Conservation (phyloP, 1,140 invertebrate species). For the Propsilocerus akamusi region DNA sequence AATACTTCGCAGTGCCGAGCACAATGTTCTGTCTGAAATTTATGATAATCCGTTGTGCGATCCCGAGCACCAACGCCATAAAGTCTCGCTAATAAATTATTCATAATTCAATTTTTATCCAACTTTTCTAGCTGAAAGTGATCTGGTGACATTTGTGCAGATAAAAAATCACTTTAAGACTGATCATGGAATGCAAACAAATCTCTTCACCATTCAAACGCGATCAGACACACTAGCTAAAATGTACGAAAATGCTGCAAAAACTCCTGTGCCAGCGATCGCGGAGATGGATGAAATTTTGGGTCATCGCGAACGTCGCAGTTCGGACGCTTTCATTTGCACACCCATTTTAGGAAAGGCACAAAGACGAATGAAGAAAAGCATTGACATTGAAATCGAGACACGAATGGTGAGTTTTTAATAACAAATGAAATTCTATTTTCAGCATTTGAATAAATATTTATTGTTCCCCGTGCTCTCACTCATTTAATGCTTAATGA, state of each 20-base stretch:
- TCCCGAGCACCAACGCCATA: too few relatives aligned
- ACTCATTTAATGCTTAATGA: too few relatives aligned
- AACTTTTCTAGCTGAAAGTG: conserved; percentile 50
- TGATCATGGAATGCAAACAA: conserved; percentile 36
- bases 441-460: conserved; percentile 6
- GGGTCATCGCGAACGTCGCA: conserved; percentile 27
- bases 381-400: conserved; percentile 67
- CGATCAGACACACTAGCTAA: conserved; percentile 35
- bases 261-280: conserved; percentile 25
- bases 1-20: too few relatives aligned
- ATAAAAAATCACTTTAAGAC: conserved; percentile 53
- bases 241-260: conserved; percentile 52
- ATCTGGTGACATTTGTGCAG: conserved; percentile 60
- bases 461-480: too few relatives aligned
- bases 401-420: conserved; percentile 60
- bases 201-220: conserved; percentile 46
- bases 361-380: conserved; percentile 39
- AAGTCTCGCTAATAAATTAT: too few relatives aligned
- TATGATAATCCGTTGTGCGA: too few relatives aligned
- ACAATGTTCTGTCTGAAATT: too few relatives aligned
- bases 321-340: conserved; percentile 44
- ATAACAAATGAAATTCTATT: background rate
- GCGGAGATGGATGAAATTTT: conserved; percentile 29
- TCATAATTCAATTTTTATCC: background rate
- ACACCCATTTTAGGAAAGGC: conserved; percentile 56